Percentiles rank a stretch among this genome's conserved stretches.
Evolutionary conservation across 1,140 invertebrate species (phyloP).

Genomic region (Drosophila ironensis): DNA sequence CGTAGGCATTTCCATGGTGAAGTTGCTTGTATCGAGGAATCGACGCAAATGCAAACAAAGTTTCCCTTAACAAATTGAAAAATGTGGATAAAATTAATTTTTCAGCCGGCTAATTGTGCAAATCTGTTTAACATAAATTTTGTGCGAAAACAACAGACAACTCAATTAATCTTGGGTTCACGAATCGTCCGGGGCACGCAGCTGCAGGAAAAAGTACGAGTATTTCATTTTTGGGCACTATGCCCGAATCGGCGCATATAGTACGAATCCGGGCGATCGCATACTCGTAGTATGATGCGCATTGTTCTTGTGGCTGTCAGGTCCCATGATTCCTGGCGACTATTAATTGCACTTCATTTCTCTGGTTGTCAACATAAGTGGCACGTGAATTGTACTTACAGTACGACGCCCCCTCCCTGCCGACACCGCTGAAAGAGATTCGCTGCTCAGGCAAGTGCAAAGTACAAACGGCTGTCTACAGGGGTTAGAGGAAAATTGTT

Average conservation of each 20-base stretch:
- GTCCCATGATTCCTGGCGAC: constrained; percentile 14
- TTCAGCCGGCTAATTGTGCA: constrained; percentile 55
- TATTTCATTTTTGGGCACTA: constrained; percentile 45
- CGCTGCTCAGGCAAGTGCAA: constrained; percentile 61
- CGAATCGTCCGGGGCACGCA: constrained; percentile 9
- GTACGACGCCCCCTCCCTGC: neutral
- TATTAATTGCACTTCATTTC: constrained; percentile 54
- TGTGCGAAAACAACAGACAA: constrained; percentile 48
- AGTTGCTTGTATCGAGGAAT: constrained; percentile 15
- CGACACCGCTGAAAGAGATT: constrained; percentile 29
- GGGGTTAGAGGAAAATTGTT: constrained; percentile 60
- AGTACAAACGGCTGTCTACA: constrained; percentile 46
- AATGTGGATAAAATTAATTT: constrained; percentile 42
- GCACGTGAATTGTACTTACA: constrained; percentile 53
- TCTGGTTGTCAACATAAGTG: constrained; percentile 50
- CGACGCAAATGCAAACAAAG: constrained; percentile 10
- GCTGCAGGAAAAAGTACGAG: constrained; percentile 7
- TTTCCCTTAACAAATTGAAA: constrained; percentile 26
- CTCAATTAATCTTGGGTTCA: constrained; percentile 62
- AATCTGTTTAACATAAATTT: constrained; percentile 62
- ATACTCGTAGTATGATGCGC: constrained; percentile 11
- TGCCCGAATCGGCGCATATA: constrained; percentile 48
- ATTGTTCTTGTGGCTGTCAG: constrained; percentile 39
- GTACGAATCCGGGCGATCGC: neutral
- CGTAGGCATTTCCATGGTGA: constrained; percentile 25